Evolutionary conservation across 2,797 vertebrate genomes (phyloP), one percentile per base, ranked within the genome.

Genomic region (Prunella strophiata): DNA sequence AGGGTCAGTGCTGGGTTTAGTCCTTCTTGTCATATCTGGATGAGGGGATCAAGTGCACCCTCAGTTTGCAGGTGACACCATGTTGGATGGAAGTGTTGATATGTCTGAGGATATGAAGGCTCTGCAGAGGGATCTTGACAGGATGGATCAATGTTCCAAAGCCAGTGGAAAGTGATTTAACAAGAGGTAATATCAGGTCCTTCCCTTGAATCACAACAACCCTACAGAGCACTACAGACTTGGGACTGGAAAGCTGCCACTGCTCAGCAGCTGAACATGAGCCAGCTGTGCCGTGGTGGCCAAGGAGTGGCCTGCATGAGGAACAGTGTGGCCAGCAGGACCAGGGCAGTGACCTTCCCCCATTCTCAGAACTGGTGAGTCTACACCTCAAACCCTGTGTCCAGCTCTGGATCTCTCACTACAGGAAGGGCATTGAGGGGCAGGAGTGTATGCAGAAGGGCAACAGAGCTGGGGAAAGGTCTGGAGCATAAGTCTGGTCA

Each of bases 121-220:
- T 51, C 45, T 89, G 4, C 27, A 55, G 55, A 47, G 7, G 4
- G 2, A 55, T 15, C 11, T 51, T 4, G 3, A 25, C 9, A 52
- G 2, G 7, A 2, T 48, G 21, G 10, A 57, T 43, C 1, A 0
- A 11, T 29, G 7, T 10, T 21, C 12, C 2, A 4, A 63, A 13
- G 23, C 3, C 40, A 20, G 4, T 3, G 22, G 20, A 43, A 25
- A n/a, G 14, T 43, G 5, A 2, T 14, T 59, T 13, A 51, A 19
- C 17, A 72, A 50, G 19, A 23, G 4, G 1, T 34, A 57, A 11
- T 23, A 16, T 19, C 2, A 0, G 2, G 14, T 55, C 25, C 21
- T 26, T 3, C 17, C 22, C 4, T 5, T 43, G 11, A 3, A 11
- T 57, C 16, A 20, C 47, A 65, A 26, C 19, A 63, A 12, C 7